Base-by-base conservation (phyloP, 2,888 invertebrate genomes). In the Gymnocheta viridis region DNA sequence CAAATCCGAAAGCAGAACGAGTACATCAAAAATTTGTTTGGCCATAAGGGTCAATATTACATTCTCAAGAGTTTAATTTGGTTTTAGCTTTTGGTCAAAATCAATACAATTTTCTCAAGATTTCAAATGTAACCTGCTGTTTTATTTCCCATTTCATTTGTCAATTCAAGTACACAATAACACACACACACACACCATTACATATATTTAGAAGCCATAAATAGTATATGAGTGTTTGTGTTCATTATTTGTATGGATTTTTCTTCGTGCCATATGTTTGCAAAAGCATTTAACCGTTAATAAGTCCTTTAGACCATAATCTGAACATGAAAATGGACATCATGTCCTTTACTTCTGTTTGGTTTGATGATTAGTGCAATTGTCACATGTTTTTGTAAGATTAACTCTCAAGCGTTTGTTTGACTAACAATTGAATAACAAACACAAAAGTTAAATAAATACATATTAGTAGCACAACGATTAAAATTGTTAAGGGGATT, bases 241-340 rank as follows among this genome's bases (percentile, higher is more conserved):
- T 3, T 24, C 49, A 17, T 66, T 44, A 12, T 44, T 14, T 56
- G 38, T 44, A 2, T 47, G 32, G 69, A 19, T 41, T 14, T 32
- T 44, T 32, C 24, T 72, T 60, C 69, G 81, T 47, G 27, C 69
- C 77, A 67, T 64, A 56, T 70, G 84, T 81, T 84, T 81, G 58
- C 81, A 70, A 69, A 84, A 84, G 77, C 84, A 84, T 73, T 84
- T 81, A 64, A 81, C 77, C 81, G 77, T 84, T 81, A 84, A 81
- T 81, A 84, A 84, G 77, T 81, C 77, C 69, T 78, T 78, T 69
- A 73, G 73, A 84, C 66, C 44, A 73, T 81, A 84, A 84, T 84
- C 84, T 77, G 22, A 54, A 62, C 69, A 76, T 74, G 74, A 74
- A 72, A 76, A 64, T 83, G 83, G 66, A 41, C 64, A 74, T 44